Base-by-base conservation (phyloP, 2,888 invertebrate genomes). In the Cordylochernes scorpioides region DNA sequence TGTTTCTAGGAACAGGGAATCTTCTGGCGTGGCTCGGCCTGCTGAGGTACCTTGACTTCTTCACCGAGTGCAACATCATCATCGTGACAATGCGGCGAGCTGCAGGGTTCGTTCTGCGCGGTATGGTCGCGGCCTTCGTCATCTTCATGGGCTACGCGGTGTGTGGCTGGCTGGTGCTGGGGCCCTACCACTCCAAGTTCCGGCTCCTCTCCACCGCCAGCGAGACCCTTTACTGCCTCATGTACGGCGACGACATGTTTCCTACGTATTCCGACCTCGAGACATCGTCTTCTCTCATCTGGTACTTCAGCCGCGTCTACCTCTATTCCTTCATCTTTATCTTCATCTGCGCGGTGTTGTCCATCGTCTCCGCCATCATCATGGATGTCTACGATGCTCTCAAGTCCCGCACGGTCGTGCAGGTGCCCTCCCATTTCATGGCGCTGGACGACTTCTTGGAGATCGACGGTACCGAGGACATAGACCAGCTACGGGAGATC, bases 181-280 rank as follows among this genome's bases (percentile, higher is more conserved):
- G 94, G 1, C 97, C 97, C 0, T 97, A 94, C 53, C 94, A 94
- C 50, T 71, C 91, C 58, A 97, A 97, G 56, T 84, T 84, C 50
- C 63, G 75, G 27, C 74, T 80, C 0, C 52, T 84, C 21, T 71
- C 78, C 0, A 74, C 78, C 1, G 82, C 94, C 1, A n/a, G n/a
- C n/a, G n/a, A n/a, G n/a, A n/a, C n/a, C n/a, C n/a, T n/a, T n/a
- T n/a, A n/a, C n/a, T n/a, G 86, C 88, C 61, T 97, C 16, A 77
- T 97, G 39, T 97, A 97, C 46, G 97, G 97, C 22, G 97, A 97
- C 49, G 97, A 97, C 50, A 88, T 97, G 88, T 97, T 86, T 54
- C 91, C 94, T 1, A 97, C 97, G 1, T 97, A 97, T 53, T 73
- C 82, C 1, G 78, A 84, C 13, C 74, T 86, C 58, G 71, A 73